Base-by-base conservation (phyloP, 2,113 vertebrate species). In the Cettia cetti region DNA sequence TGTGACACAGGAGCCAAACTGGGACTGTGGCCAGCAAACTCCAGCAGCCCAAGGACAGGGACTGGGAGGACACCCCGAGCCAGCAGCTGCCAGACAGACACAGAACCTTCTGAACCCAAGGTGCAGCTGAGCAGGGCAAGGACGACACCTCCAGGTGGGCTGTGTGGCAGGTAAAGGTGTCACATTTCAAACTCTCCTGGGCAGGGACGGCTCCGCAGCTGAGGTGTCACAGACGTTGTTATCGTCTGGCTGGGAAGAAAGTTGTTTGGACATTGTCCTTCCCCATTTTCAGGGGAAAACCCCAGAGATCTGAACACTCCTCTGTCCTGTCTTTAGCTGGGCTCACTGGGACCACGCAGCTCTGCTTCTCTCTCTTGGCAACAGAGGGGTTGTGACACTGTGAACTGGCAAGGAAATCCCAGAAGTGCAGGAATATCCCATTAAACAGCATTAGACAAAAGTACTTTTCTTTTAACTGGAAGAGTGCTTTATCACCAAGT, bases 341-440 rank as follows among this genome's bases (percentile, higher is more conserved):
- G 77, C 54, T 64, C 91, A 54, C 21, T 61, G 81, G 84, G 57
- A 86, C 57, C 89, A 76, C 0, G 12, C 74, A 94, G 75, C 92
- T 89, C 61, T 66, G 95, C 94, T 94, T 54, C 82, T 92, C 57
- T 77, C 72, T 95, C 90, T 85, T 31, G 68, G 47, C 76, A 86
- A 27, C 84, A 89, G 71, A 11, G 1, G 2, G 70, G 61, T 66
- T 94, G 86, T 45, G 91, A 75, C 82, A 78, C 65, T 6, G 87
- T 40, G 57, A 71, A 52, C 26, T 31, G 60, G 86, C 80, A 89
- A 90, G 75, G 82, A 89, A 86, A 94, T 93, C 83, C 70, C 84
- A 89, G 86, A 28, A 74, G 79, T 47, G 78, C 76, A 96, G 86
- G 82, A 95, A 92, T 18, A 90, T 75, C 86, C 90, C 86, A 57